phyloP scores from a whole-genome alignment of 2,113 vertebrate genomes.

The Bungarus multicinctus region DNA sequence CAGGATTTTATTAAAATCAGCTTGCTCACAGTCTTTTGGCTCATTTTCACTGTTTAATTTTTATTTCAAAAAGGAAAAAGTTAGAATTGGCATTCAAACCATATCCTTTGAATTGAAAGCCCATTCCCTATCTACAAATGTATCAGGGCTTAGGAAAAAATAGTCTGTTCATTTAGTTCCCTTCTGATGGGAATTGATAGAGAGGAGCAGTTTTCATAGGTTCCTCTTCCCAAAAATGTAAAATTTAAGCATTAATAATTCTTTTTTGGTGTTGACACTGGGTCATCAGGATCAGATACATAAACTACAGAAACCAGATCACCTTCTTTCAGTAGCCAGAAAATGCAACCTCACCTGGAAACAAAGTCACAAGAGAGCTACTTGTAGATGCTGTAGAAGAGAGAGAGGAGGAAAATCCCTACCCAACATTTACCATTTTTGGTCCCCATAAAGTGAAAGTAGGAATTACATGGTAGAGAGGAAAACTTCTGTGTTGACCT shows the following conservation, averaged over 20 bases:
- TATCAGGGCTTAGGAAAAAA: neutral
- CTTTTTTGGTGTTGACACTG: slow-evolving; percentile 40
- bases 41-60: neutral
- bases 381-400: neutral
- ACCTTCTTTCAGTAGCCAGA: slow-evolving; percentile 34
- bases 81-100: neutral
- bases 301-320: slow-evolving; percentile 59
- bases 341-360: neutral
- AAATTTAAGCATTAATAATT: neutral
- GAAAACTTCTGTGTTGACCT: neutral
- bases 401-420: neutral
- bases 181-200: neutral
- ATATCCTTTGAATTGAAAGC: neutral
- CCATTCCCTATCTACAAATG: neutral
- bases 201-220: neutral
- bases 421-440: neutral
- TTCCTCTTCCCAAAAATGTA: neutral
- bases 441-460: neutral
- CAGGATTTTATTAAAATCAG: slow-evolving; percentile 44
- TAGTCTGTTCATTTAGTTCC: neutral
- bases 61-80: neutral
- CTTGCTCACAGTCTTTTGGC: slow-evolving; percentile 24
- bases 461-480: neutral
- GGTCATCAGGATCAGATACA: slow-evolving; percentile 45
- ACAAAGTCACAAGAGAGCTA: neutral